phyloP scores from a whole-genome alignment of 1,140 invertebrate species.

The Heliconius hermathena region DNA sequence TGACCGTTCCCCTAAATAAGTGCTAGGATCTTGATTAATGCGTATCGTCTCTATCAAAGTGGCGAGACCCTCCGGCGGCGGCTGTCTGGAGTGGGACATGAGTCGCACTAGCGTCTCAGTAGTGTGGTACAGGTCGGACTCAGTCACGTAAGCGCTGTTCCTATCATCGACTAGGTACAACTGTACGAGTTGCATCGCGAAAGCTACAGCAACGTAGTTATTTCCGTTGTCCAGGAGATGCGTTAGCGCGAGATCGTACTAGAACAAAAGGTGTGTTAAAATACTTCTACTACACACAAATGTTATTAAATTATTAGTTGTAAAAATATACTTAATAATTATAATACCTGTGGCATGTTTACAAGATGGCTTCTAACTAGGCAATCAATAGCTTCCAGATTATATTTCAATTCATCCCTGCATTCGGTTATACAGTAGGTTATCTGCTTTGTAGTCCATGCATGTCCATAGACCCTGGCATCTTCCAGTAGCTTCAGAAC shows the following conservation, averaged over 20 bases:
- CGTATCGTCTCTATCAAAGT: constrained; percentile 89
- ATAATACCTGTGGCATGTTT: constrained; percentile 81
- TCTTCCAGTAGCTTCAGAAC: constrained; percentile 96
- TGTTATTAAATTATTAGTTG: no score
- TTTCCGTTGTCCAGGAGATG: constrained; percentile 93
- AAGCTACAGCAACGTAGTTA: constrained; percentile 91
- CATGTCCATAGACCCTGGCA: constrained; percentile 90
- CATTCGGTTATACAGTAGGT: constrained; percentile 92
- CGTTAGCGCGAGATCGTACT: constrained; percentile 93
- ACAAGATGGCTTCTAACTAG: constrained; percentile 88
- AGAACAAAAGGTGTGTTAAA: constrained; percentile 49
- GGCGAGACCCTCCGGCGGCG: constrained; percentile 90
- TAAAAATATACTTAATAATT: no score
- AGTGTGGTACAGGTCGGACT: constrained; percentile 92
- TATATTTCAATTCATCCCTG: constrained; percentile 93
- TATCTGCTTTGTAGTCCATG: constrained; percentile 95
- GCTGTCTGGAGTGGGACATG: constrained; percentile 86
- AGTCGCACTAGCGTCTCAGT: constrained; percentile 91
- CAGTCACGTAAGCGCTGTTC: constrained; percentile 88
- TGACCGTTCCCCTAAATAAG: constrained; percentile 86
- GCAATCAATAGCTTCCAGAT: constrained; percentile 95
- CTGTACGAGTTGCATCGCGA: constrained; percentile 96
- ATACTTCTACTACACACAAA: background rate
- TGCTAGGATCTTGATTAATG: constrained; percentile 86
- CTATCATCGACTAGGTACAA: constrained; percentile 94